These are phyloP conservation scores for Tipula vernalis DNA, from an alignment of 2,888 invertebrate genomes.

Conservation along the genomic window DNA sequence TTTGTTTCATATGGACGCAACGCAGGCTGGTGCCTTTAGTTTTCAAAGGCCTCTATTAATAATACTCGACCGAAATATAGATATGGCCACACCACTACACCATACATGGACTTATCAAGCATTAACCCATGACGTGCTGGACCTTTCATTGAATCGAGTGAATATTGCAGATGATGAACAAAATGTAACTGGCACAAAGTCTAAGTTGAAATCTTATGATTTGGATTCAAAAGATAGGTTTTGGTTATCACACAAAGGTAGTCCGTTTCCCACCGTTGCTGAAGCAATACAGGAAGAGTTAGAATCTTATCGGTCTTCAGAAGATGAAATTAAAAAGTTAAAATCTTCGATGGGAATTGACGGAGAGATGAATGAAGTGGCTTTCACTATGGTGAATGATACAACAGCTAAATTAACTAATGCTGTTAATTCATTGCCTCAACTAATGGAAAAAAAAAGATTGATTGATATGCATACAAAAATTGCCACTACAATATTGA, in stretches of 20 bases:
- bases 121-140: conserved; percentile 88
- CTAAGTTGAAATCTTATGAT: conserved; percentile 81
- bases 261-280: conserved; percentile 87
- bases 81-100: conserved; percentile 95
- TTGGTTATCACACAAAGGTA: conserved; percentile 89
- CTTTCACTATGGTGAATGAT: conserved; percentile 76
- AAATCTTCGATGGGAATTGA: conserved; percentile 92
- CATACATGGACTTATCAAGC: conserved; percentile 99
- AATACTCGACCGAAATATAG: conserved; percentile 84
- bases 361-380: conserved; percentile 67
- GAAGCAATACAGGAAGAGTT: conserved; percentile 98
- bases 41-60: conserved; percentile 90
- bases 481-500: conserved; percentile 84
- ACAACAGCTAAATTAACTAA: conserved; percentile 87
- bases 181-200: conserved; percentile 48
- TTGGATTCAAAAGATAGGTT: conserved; percentile 80
- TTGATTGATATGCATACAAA: conserved; percentile 98
- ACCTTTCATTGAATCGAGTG: conserved; percentile 74
- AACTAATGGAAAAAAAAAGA: conserved; percentile 91
- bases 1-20: conserved; percentile 77
- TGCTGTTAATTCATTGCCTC: conserved; percentile 92
- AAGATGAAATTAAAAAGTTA: conserved; percentile 92
- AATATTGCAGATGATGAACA: conserved; percentile 52
- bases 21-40: conserved; percentile 61
- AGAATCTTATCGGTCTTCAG: conserved; percentile 82